phyloP scores from a whole-genome alignment of 1,140 invertebrate genomes.

The Lepidurus packardi region DNA sequence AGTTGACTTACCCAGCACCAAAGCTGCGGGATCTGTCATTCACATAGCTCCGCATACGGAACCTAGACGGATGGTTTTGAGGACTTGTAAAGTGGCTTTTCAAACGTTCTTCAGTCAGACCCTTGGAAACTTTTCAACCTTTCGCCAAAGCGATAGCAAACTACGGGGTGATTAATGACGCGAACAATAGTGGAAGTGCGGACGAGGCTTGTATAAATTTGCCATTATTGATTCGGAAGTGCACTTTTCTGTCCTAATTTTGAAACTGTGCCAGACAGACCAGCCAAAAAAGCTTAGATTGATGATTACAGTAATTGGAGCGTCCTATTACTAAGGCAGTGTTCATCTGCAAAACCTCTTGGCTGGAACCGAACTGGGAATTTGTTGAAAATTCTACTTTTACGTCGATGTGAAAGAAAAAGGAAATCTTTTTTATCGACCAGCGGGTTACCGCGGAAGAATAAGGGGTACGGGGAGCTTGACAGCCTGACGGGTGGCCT shows the following conservation, averaged over 20 bases:
- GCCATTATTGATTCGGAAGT: neutral
- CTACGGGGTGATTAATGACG: neutral
- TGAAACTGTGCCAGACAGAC: neutral
- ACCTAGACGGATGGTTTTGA: neutral
- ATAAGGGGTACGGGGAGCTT: neutral
- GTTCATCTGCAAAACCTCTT: neutral
- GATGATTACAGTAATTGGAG: neutral
- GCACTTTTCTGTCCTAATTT: neutral
- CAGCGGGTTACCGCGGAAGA: neutral
- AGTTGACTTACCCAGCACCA: neutral
- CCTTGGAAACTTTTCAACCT: neutral
- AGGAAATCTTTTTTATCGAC: neutral
- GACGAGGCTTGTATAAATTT: neutral
- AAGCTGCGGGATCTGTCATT: conserved; percentile 10
- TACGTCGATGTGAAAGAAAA: neutral
- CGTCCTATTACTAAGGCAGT: neutral
- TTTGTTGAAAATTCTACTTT: neutral
- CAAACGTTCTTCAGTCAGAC: neutral
- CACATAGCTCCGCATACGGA: conserved; percentile 12
- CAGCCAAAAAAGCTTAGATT: neutral
- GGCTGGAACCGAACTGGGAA: neutral
- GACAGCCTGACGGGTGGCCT: neutral
- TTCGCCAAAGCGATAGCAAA: neutral
- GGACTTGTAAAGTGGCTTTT: neutral
- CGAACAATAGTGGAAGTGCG: neutral